phyloP scores from a whole-genome alignment of 2,888 invertebrate genomes.

The Lycia hirtaria region DNA sequence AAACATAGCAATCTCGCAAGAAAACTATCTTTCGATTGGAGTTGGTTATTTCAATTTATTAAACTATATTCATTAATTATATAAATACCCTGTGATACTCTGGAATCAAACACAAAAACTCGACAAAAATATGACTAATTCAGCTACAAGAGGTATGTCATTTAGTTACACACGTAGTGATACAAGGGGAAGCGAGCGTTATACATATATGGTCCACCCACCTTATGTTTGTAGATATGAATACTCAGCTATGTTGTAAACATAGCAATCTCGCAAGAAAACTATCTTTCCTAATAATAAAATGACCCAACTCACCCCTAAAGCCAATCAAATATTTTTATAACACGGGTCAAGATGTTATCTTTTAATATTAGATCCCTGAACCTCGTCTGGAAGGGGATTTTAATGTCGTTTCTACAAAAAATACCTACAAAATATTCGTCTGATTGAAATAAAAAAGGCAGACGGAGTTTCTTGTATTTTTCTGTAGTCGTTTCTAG shows the following conservation, averaged over 20 bases:
- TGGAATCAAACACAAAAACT: too few relatives aligned
- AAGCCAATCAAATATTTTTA: slow-evolving; percentile 73
- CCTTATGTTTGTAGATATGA: too few relatives aligned
- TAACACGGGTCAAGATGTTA: slow-evolving; percentile 64
- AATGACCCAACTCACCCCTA: slow-evolving; percentile 42
- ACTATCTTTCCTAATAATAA: slow-evolving; percentile 11
- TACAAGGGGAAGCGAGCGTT: too few relatives aligned
- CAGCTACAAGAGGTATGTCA: too few relatives aligned
- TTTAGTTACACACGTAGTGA: too few relatives aligned
- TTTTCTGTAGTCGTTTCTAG: neutral
- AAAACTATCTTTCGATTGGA: neutral
- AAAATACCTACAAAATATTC: slow-evolving; percentile 3
- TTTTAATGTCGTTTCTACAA: slow-evolving; percentile 20
- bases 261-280: slow-evolving; percentile 7
- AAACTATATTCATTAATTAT: too few relatives aligned
- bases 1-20: slow-evolving; percentile 7
- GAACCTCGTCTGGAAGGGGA: slow-evolving; percentile 21
- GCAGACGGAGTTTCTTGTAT: neutral
- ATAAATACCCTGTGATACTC: too few relatives aligned
- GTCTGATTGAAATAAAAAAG: neutral
- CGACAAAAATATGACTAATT: too few relatives aligned
- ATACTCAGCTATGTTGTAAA: too few relatives aligned
- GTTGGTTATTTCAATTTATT: too few relatives aligned
- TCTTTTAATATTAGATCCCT: slow-evolving; percentile 66
- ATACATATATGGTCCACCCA: too few relatives aligned